Base-by-base conservation (phyloP, 1,140 invertebrate species). In the Scaptomyza graminum region DNA sequence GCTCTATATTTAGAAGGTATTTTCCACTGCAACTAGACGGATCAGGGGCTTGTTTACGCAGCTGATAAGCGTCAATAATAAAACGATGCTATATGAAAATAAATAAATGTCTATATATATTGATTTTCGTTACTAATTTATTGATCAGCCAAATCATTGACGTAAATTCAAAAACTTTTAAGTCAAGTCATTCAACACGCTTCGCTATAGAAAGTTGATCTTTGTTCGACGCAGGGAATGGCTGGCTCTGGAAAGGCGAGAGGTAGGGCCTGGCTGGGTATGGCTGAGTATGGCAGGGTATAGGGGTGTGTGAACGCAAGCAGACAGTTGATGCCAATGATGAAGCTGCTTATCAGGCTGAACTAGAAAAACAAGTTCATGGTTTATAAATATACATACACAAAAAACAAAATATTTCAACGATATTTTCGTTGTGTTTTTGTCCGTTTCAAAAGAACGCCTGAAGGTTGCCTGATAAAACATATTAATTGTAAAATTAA, bases 281-380 rank as follows among this genome's bases (percentile, higher is more conserved):
- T 22, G 18, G 18, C 0, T 22, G 18, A 3, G 1, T 34, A 34
- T 7, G 9, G 34, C 12, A 37, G 41, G 41, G 43, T 12, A n/a
- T 46, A 43, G 63, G 13, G 4, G 68, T 63, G 51, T 54, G 50
- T 54, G 50, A 55, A 31, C 49, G 22, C 44, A 47, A 43, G 25
- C 60, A 66, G 68, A 59, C 62, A 66, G 39, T 41, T 34, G 25
- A 43, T 70, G 67, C 66, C 87, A 59, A 44, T 64, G 74, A 87
- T 78, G 69, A 74, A 60, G 81, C 70, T 59, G 78, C 80, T 88
- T 82, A 87, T 82, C 82, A 87, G 69, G 78, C 74, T 60, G 39
- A 87, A 87, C 82, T 87, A 87, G 82, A 87, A 87, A 87, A 87
- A 87, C 82, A 88, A 87, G 82, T 87, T 74, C 83, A 73, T 67